A percentile compares a stretch with the other conserved stretches of the same genome.
phyloP scores from a whole-genome alignment of 2,888 invertebrate species.

The Sicus ferrugineus region DNA sequence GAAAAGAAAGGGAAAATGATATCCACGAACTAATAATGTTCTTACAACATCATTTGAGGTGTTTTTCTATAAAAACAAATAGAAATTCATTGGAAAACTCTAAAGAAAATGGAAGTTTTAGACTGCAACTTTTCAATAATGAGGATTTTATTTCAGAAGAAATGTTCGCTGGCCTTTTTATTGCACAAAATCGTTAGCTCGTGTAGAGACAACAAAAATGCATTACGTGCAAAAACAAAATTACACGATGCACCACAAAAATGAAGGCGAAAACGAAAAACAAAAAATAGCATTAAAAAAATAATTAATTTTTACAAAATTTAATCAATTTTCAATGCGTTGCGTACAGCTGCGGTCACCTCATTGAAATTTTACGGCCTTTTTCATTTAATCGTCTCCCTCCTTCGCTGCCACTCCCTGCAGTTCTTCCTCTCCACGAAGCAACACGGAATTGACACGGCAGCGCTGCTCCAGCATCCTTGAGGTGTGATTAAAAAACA shows the following conservation, averaged over 20 bases:
- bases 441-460: neutral
- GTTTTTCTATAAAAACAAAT: too few relatives aligned
- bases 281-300: neutral
- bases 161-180: neutral
- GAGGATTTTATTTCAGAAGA: neutral
- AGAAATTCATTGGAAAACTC: too few relatives aligned
- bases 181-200: neutral
- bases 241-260: neutral
- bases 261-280: neutral
- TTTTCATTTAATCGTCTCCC: neutral
- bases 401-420: neutral
- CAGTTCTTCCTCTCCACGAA: neutral
- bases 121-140: too few relatives aligned
- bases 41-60: too few relatives aligned
- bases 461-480: too few relatives aligned
- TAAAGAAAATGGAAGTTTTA: neutral
- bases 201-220: slow-evolving; percentile 6
- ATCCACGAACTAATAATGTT: too few relatives aligned
- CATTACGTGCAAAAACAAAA: neutral
- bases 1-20: too few relatives aligned
- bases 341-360: neutral
- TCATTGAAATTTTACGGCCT: neutral
- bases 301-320: slow-evolving; percentile 14
- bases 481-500: neutral
- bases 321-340: slow-evolving; percentile 24